Evolutionary conservation across 1,140 invertebrate genomes (phyloP).

Genomic region (Coboldia fuscipes): DNA sequence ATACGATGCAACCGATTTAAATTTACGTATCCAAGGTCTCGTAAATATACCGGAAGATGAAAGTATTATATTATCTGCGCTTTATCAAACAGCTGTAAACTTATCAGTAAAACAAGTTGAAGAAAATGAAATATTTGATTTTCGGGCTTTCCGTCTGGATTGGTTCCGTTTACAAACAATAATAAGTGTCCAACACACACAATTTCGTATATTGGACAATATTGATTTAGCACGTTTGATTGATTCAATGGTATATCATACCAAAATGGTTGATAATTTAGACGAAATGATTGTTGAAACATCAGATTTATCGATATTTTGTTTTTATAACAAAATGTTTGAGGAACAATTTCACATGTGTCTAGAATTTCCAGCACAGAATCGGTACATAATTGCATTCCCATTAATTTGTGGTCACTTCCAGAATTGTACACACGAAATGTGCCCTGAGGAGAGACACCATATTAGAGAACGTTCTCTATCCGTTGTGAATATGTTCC

Average conservation of each 20-base stretch:
- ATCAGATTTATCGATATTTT: slow-evolving; percentile 92
- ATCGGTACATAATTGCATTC: slow-evolving; percentile 93
- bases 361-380: slow-evolving; percentile 93
- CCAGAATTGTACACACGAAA: slow-evolving; percentile 90
- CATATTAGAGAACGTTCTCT: slow-evolving; percentile 88
- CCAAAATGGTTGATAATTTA: slow-evolving; percentile 96
- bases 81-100: slow-evolving; percentile 73
- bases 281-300: slow-evolving; percentile 93
- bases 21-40: slow-evolving; percentile 75
- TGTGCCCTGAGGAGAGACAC: slow-evolving; percentile 96
- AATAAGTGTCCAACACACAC: slow-evolving; percentile 66
- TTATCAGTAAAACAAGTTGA: slow-evolving; percentile 90
- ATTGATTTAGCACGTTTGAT: slow-evolving; percentile 73
- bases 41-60: slow-evolving; percentile 84
- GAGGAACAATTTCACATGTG: slow-evolving; percentile 98
- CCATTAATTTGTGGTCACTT: slow-evolving; percentile 96
- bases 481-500: slow-evolving; percentile 90
- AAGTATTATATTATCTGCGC: slow-evolving; percentile 77
- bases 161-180: slow-evolving; percentile 96
- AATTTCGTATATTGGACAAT: slow-evolving; percentile 67
- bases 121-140: slow-evolving; percentile 91
- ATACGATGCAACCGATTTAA: slow-evolving; percentile 83
- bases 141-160: slow-evolving; percentile 81
- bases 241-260: slow-evolving; percentile 92
- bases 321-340: slow-evolving; percentile 92